phyloP scores from a whole-genome alignment of 2,797 vertebrate genomes.

The Ispidina picta region DNA sequence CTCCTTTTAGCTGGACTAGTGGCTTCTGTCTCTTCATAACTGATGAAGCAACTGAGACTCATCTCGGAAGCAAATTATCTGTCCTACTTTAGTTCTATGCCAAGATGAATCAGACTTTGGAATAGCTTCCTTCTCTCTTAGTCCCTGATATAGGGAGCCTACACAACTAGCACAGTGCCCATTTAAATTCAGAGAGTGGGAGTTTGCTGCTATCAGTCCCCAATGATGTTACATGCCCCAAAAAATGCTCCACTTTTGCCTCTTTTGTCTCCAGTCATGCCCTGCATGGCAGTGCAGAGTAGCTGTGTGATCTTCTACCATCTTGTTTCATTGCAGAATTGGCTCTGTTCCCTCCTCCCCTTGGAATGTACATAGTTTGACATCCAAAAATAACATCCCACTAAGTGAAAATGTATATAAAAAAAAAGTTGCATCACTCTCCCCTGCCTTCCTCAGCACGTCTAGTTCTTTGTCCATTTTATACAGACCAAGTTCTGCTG shows the following conservation, averaged over 20 bases:
- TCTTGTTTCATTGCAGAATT: not conserved
- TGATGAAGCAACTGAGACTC: not conserved
- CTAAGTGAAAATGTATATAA: not conserved
- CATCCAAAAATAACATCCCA: not conserved
- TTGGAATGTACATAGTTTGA: not conserved
- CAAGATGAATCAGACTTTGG: slow-evolving; percentile 1
- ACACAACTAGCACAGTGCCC: not conserved
- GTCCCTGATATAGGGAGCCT: not conserved
- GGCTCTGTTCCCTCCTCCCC: not conserved
- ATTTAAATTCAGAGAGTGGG: not conserved
- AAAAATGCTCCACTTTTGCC: slow-evolving; percentile 1
- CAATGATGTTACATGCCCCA: not conserved
- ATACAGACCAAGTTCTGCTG: not conserved
- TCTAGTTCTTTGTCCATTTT: not conserved
- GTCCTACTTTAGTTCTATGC: not conserved
- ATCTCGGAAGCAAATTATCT: not conserved
- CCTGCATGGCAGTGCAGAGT: not conserved
- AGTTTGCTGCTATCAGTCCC: not conserved
- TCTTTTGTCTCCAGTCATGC: not conserved
- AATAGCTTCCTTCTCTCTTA: not conserved
- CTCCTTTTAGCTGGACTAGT: not conserved
- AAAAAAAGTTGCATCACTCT: not conserved
- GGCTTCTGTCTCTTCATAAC: not conserved
- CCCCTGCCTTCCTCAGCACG: not conserved
- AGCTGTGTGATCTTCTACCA: not conserved